These are phyloP conservation scores for Drosophila prosaltans DNA, from an alignment of 1,140 invertebrate genomes.

Conservation along the genomic window DNA sequence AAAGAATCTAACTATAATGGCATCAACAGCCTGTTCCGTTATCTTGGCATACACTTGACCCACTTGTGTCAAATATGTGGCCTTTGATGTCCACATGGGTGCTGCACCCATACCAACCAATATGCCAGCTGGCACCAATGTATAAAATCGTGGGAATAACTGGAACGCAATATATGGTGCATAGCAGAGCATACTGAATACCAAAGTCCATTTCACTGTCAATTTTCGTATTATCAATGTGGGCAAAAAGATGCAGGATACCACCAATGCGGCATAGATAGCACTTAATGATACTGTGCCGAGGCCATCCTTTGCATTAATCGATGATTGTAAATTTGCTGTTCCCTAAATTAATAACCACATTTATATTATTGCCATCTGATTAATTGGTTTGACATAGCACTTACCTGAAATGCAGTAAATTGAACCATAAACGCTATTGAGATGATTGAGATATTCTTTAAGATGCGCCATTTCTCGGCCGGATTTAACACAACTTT, in stretches of 20 bases:
- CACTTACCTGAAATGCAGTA: slow-evolving; percentile 90
- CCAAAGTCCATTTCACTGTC: slow-evolving; percentile 97
- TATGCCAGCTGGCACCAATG: slow-evolving; percentile 95
- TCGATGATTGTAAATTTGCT: slow-evolving; percentile 94
- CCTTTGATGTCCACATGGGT: slow-evolving; percentile 98
- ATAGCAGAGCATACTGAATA: slow-evolving; percentile 95
- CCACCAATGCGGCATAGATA: slow-evolving; percentile 93
- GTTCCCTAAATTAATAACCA: slow-evolving; percentile 87
- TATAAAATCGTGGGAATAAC: slow-evolving; percentile 94
- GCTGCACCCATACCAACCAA: slow-evolving; percentile 95
- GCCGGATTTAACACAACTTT: slow-evolving; percentile 90
- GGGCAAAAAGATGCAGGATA: slow-evolving; percentile 96
- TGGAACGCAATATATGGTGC: slow-evolving; percentile 96
- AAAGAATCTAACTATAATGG: slow-evolving; percentile 97
- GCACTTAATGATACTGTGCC: slow-evolving; percentile 93
- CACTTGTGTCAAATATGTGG: slow-evolving; percentile 96
- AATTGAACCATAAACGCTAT: slow-evolving; percentile 96
- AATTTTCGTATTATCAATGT: slow-evolving; percentile 94
- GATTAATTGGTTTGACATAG: too few relatives aligned
- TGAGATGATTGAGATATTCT: slow-evolving; percentile 93
- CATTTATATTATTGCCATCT: too few relatives aligned
- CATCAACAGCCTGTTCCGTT: slow-evolving; percentile 93
- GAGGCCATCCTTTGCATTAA: slow-evolving; percentile 92
- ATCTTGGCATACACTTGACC: slow-evolving; percentile 94
- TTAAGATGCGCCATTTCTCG: slow-evolving; percentile 94